Evolutionary conservation across 2,113 vertebrate genomes (phyloP).

Genomic region (Rhinichthys klamathensis): DNA sequence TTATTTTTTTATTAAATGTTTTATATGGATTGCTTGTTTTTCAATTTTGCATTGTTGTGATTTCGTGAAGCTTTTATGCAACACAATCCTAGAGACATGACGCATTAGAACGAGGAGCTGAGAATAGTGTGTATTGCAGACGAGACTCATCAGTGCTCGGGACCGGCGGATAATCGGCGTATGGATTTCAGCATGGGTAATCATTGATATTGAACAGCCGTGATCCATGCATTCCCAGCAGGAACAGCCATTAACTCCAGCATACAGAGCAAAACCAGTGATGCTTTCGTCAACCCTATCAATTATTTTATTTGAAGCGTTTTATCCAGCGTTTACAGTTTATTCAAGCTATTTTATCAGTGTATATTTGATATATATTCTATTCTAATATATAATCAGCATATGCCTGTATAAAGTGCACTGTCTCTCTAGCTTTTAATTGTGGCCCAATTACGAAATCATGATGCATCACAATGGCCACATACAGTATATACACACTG

Average conservation of each 20-base stretch:
- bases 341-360: neutral
- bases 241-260: slow-evolving; percentile 35
- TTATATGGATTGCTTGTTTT: too few relatives aligned
- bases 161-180: slow-evolving; percentile 60
- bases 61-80: neutral
- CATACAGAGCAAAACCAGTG: neutral
- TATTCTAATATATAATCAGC: neutral
- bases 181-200: slow-evolving; percentile 69
- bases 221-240: slow-evolving; percentile 29
- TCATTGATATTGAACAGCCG: slow-evolving; percentile 70
- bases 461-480: neutral
- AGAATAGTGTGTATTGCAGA: neutral
- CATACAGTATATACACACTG: neutral
- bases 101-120: neutral
- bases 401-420: neutral
- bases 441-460: neutral
- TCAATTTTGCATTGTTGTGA: neutral
- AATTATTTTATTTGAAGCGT: neutral
- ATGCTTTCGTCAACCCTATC: neutral
- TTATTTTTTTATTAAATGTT: too few relatives aligned
- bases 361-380: neutral
- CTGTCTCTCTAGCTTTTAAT: neutral
- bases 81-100: neutral
- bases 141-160: neutral
- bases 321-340: neutral